phyloP scores from a whole-genome alignment of 2,797 vertebrate species.

The Anniella stebbinsi region DNA sequence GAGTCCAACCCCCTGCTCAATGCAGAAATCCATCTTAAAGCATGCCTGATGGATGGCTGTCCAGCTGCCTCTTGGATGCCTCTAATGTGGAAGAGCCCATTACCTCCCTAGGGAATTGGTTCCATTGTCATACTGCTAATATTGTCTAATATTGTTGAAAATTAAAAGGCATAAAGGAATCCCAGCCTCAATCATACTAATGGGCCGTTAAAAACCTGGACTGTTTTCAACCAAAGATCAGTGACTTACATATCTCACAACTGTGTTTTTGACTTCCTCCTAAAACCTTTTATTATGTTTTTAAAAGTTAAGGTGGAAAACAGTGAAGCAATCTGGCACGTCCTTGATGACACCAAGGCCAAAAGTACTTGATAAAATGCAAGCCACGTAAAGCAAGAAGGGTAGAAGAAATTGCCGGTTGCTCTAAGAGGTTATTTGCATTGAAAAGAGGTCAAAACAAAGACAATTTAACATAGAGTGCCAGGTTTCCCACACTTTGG shows the following conservation, averaged over 20 bases:
- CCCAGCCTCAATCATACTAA: not conserved
- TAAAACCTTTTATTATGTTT: constrained; percentile 63
- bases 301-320: constrained; percentile 60
- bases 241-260: constrained; percentile 15
- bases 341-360: constrained; percentile 65
- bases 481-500: not conserved
- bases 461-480: constrained; percentile 17
- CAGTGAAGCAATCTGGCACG: constrained; percentile 58
- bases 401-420: constrained; percentile 56
- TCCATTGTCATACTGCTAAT: too few species aligned
- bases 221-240: not conserved
- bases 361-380: constrained; percentile 67
- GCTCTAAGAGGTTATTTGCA: not conserved
- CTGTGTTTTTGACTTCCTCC: constrained; percentile 30
- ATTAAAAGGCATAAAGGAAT: not conserved
- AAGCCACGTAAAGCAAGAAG: constrained; percentile 34
- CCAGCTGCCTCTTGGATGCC: too few species aligned
- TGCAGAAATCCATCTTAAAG: too few species aligned
- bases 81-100: too few species aligned
- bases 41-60: too few species aligned
- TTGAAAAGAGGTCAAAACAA: constrained; percentile 53
- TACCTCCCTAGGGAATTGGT: too few species aligned
- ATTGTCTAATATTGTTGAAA: not conserved
- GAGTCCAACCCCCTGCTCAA: too few species aligned
- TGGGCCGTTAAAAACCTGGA: not conserved